Base-by-base conservation (phyloP, 2,888 invertebrate species). In the Zygaena filipendulae region DNA sequence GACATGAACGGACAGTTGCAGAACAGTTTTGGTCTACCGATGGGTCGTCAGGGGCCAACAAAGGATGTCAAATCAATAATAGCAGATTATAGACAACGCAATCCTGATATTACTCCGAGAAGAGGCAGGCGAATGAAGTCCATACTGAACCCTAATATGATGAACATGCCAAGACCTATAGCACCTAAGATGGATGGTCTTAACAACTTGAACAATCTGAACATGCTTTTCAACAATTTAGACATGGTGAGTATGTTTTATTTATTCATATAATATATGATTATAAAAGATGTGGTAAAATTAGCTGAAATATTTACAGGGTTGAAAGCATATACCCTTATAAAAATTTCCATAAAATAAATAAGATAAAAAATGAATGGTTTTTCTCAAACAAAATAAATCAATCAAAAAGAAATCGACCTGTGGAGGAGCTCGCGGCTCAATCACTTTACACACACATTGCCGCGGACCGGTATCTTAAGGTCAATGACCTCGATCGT, bases 61-160 rank as follows among this genome's bases (percentile, higher is more conserved):
- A 84, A 91, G 33, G 91, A 92, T 56, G 91, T 92, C 0, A 87
- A 90, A 53, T 88, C 90, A 3, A 89, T 92, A 30, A 90, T 91
- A 49, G 91, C 90, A 1, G 91, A 91, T 54, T 90, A 90, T 51
- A 83, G 90, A 40, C 87, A 88, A 39, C 79, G 87, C 40, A 89
- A 91, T 62, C 89, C 90, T 0, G 90, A 91, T 40, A 72, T 85
- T 3, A 85, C 88, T 1, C 90, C 90, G 0, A 66, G 88, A 41
- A 81, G 88, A 42, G 86, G 87, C 3, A 72, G 86, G 13, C 62
- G 87, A 25, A 83, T 86, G 61, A 84, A 85, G 48, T 77, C 82
- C 1, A 63, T 80, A 35, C 36, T 81, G 10, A 81, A 80, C 30
- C 77, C 74, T 0, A 74, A 61, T 35, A 74, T 74, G 57, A 67